Conservation (phyloP, 2,113 vertebrate genomes). For the Leucopsar rothschildi region DNA sequence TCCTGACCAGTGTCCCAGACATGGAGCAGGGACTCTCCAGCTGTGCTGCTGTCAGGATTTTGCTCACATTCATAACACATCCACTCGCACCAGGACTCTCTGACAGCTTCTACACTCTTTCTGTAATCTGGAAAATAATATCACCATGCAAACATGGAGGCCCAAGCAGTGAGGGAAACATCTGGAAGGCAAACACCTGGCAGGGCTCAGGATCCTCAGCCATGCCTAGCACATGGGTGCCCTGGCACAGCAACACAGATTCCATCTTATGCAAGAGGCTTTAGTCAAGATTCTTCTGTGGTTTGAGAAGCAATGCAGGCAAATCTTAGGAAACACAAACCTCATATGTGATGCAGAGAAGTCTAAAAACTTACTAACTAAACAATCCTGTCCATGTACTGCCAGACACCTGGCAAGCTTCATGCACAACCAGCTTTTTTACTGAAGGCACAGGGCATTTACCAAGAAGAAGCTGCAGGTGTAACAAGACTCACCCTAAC, state of each 20-base stretch:
- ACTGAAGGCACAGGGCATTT: background rate
- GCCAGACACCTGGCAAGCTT: background rate
- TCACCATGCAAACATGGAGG: background rate
- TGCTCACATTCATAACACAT: background rate
- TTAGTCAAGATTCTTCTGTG: background rate
- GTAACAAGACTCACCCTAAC: background rate
- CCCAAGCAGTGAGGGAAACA: background rate
- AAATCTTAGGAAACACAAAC: background rate
- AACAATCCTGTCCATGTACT: background rate
- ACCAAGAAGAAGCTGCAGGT: background rate
- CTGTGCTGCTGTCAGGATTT: background rate
- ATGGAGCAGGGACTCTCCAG: background rate
- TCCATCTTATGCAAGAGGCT: background rate
- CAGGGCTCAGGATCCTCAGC: background rate
- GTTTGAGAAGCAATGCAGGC: background rate
- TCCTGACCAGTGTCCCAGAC: background rate
- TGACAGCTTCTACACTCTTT: accelerated
- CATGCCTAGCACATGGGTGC: background rate
- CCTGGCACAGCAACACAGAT: background rate
- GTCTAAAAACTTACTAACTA: background rate
- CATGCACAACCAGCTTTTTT: background rate
- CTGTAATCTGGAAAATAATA: background rate
- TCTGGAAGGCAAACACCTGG: background rate
- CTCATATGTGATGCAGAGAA: background rate
- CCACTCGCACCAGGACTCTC: background rate